Evolutionary conservation across 2,113 vertebrate genomes (phyloP), one percentile per base, ranked within the genome.

Genomic region (Melanotaenia duboulayi): DNA sequence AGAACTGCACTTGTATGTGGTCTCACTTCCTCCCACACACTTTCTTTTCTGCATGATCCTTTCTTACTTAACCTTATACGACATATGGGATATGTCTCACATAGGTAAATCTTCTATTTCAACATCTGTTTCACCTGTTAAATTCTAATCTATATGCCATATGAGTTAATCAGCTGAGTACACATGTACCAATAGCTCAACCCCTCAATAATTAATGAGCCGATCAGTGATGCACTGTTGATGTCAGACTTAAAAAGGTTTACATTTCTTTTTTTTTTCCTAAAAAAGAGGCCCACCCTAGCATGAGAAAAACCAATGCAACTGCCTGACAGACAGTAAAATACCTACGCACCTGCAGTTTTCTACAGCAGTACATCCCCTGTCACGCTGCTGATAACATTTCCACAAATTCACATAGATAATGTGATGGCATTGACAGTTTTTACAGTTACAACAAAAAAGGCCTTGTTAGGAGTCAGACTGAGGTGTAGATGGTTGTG

Each of bases 1-100:
- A 74, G 52, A 83, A 69, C 78, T 72, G 74, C 80, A 80, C 70
- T 84, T 81, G 57, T 69, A 72, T 86, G 62, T 76, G 59, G 65
- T 68, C 68, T 65, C 67, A 52, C 58, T 44, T 1, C 65, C 46
- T 1, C 25, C 51, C 19, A 48, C 39, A 74, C 59, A 60, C 50
- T 67, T 25, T 70, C 32, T 74, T 76, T 75, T 70, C 44, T 46
- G 17, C 72, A 72, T 78, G 79, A 79, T 69, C 66, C 63, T 86
- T 75, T 66, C 78, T 74, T 70, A 74, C 65, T 57, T 78, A 54
- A 77, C 81, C 81, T 81, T 51, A 80, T 51, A 74, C 56, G 57
- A 79, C 69, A 74, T 52, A 74, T n/a, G 9, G 64, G 56, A 22
- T 35, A 61, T 24, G 39, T 50, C 58, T 42, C 23, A 50, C 22